Base-by-base conservation (phyloP, 2,113 vertebrate genomes). In the Monopterus albus region DNA sequence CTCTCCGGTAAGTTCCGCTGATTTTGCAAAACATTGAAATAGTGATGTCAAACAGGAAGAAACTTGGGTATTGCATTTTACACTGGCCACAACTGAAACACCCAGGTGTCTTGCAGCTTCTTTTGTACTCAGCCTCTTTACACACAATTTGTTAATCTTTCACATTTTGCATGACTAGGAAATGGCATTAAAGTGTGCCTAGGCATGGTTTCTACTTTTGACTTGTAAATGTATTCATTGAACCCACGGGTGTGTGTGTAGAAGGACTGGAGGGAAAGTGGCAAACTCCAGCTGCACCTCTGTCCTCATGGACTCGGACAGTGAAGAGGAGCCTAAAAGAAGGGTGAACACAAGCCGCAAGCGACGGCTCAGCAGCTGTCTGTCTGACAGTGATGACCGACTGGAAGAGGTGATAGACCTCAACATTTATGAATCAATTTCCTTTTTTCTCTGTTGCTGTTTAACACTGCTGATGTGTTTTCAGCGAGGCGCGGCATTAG, bases 321-420 rank as follows among this genome's bases (percentile, higher is more conserved):
- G 95, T 1, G 97, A 99, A 14, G 98, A 99, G 38, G 98, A 99
- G 72, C 86, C 83, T 0, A 74, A 81, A 76, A 96, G 95, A 86
- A 97, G 95, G 39, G 91, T 78, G 3, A 71, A 76, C 18, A 76
- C 87, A 12, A 89, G 85, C 74, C 90, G 94, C n/a, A 95, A 91
- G 81, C 94, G 94, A 43, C 94, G 93, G 62, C 39, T 95, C 57
- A 94, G 93, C 89, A 94, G 91, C 75, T 85, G 83, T 29, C 53
- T 90, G 17, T 40, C 83, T 6, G 93, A 94, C 0, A 88, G 92
- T 0, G 95, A 92, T 2, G 94, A 82, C 70, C 85, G 82, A 46
- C 53, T 15, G 23, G 89, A 89, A 83, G 96, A 85, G 86, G 93
- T 93, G 40, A 56, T 81, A 0, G 0, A 14, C 18, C 2, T 3